Base-by-base conservation (phyloP, 2,888 invertebrate species). In the Apotomis capreana region DNA sequence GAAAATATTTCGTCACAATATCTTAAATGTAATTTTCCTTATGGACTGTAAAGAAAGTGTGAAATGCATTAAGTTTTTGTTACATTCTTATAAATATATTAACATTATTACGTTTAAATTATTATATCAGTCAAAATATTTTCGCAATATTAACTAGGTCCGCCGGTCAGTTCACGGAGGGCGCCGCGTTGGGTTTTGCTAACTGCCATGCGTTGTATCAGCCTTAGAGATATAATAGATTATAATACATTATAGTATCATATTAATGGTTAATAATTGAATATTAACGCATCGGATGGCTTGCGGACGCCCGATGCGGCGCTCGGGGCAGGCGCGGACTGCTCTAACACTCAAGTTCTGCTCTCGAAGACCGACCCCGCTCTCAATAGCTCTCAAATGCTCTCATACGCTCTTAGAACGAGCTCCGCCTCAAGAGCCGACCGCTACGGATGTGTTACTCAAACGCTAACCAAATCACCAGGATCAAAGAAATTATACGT, bases 41-140 rank as follows among this genome's bases (percentile, higher is more conserved):
- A 91, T 89, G 90, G 90, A 91, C 91, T 91, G 90, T 91, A 90
- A 89, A 91, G 91, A 91, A 92, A 92, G 85, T 89, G 91, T 90
- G 90, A 93, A 93, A 93, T 93, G 92, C 92, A 92, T 89, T 89
- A 90, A 88, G 89, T 90, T 90, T 89, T 90, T 91, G 88, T 90
- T 91, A 90, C 86, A 89, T 82, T 79, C 91, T 90, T 92, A 92
- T 82, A 89, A 91, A 91, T 92, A 92, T 88, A 89, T 90, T 91
- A 91, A 90, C 90, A 90, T 88, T 89, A 87, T 88, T 88, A 88
- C 85, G 87, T 87, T 86, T 86, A 85, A 86, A 87, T 89, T 88
- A 88, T 87, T 90, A 89, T 89, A 91, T 93, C 92, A 93, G 92
- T 93, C 92, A 92, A 91, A 92, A 88, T 91, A 90, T 91, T 90